phyloP scores from a whole-genome alignment of 2,797 vertebrate genomes.

The Galago senegalensis region DNA sequence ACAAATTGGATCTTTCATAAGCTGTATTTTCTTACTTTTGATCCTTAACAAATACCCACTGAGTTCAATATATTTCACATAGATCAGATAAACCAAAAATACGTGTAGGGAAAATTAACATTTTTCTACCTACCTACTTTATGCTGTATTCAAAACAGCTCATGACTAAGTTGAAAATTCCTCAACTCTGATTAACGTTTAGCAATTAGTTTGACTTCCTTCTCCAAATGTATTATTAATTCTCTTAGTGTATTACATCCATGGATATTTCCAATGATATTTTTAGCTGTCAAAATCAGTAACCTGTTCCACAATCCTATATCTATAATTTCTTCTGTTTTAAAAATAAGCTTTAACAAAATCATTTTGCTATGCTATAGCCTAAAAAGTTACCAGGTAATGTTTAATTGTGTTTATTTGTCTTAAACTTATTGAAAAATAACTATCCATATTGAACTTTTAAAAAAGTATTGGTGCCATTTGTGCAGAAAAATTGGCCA shows the following conservation, averaged over 20 bases:
- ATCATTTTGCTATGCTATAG: not conserved
- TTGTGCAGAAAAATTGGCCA: constrained; percentile 68
- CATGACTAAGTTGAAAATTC: constrained; percentile 34
- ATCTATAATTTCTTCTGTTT: constrained; percentile 17
- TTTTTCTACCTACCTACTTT: not conserved
- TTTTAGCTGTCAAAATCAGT: constrained; percentile 49
- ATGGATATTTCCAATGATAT: not conserved
- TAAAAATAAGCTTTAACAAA: constrained; percentile 50
- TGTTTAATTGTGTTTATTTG: constrained; percentile 19
- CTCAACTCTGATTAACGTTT: constrained; percentile 25
- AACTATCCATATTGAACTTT: not conserved
- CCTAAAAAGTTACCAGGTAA: not conserved
- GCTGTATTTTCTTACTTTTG: not conserved
- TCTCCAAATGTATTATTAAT: constrained; percentile 23
- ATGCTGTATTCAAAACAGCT: not conserved
- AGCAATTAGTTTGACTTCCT: not conserved
- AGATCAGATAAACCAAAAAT: constrained; percentile 39
- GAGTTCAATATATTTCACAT: constrained; percentile 18
- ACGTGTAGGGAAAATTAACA: not conserved
- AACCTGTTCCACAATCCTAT: not conserved
- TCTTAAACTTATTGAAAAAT: constrained; percentile 55
- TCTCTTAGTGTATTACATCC: constrained; percentile 31
- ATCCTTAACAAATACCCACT: not conserved
- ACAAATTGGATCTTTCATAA: constrained; percentile 12
- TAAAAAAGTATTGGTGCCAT: not conserved